Base-by-base conservation (phyloP, 2,797 vertebrate species). In the Thaleichthys pacificus region DNA sequence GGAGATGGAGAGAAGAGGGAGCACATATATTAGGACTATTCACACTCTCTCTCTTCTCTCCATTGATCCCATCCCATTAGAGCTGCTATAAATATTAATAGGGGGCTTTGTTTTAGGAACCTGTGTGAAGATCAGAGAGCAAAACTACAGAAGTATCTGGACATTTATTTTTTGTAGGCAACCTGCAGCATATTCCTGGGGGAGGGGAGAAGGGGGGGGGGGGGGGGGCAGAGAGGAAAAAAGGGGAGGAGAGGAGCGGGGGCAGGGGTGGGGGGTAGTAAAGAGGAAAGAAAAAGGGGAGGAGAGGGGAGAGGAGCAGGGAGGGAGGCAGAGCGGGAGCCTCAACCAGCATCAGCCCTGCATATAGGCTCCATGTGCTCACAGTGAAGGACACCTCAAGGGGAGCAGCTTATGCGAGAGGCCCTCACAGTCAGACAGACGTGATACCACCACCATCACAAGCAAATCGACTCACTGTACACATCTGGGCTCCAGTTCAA, bases 31-130 rank as follows among this genome's bases (percentile, higher is more conserved):
- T 90, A 89, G 89, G 89, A 93, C 93, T 94, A 93, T 93, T 94
- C 89, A 87, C 82, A 35, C 84, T 86, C 85, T 77, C 81, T 86
- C 82, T 78, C 79, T 77, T 85, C 82, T 77, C 77, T 80, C 88
- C 89, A 92, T 88, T 86, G 91, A 93, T 93, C 87, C 81, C 80
- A 66, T 92, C 90, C 94, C 91, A 91, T 89, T 92, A 89, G 90
- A 90, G 80, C 78, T 70, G 70, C 80, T 81, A 94, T 94, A 94
- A 94, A 95, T 95, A 96, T 94, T 95, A 92, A 94, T 93, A 88
- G 81, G 90, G 84, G 76, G 42, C 91, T 91, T 93, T 90, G 67
- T 91, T 94, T 84, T 82, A 91, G 84, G 86, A 92, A 91, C 89
- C 88, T 89, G 85, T 92, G 80, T 85, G 80, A 92, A 94, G 90